These are phyloP conservation scores for Oryctolagus cuniculus DNA, from an alignment of 2,113 vertebrate species.

Conservation along the genomic window DNA sequence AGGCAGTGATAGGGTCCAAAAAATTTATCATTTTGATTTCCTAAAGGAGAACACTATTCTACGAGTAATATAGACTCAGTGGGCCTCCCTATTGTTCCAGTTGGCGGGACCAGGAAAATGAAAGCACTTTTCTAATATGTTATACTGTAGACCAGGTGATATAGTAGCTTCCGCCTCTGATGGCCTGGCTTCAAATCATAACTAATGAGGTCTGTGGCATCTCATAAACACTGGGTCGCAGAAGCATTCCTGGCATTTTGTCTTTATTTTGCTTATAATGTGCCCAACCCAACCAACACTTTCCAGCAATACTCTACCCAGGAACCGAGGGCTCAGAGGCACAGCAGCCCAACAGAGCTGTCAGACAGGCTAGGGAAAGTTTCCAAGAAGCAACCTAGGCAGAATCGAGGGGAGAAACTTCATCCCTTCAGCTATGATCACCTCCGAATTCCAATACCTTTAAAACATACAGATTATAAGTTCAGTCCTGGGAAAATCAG, in stretches of 20 bases:
- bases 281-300: neutral
- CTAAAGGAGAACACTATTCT: conserved; percentile 23
- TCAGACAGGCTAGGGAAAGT: neutral
- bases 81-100: neutral
- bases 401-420: conserved; percentile 43
- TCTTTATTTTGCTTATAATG: neutral
- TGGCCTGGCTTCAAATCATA: neutral
- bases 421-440: conserved; percentile 22
- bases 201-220: neutral
- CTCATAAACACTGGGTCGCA: neutral
- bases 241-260: neutral
- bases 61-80: neutral
- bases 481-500: conserved; percentile 45
- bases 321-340: neutral
- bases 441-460: conserved; percentile 58
- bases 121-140: conserved; percentile 10
- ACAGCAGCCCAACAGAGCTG: neutral
- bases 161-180: neutral
- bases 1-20: neutral
- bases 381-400: conserved; percentile 43
- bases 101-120: neutral
- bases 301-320: neutral
- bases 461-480: conserved; percentile 58
- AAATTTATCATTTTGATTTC: conserved; percentile 41
- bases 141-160: neutral